These are phyloP conservation scores for Pomacea maculata DNA, from an alignment of 1,140 invertebrate genomes.

Conservation along the genomic window DNA sequence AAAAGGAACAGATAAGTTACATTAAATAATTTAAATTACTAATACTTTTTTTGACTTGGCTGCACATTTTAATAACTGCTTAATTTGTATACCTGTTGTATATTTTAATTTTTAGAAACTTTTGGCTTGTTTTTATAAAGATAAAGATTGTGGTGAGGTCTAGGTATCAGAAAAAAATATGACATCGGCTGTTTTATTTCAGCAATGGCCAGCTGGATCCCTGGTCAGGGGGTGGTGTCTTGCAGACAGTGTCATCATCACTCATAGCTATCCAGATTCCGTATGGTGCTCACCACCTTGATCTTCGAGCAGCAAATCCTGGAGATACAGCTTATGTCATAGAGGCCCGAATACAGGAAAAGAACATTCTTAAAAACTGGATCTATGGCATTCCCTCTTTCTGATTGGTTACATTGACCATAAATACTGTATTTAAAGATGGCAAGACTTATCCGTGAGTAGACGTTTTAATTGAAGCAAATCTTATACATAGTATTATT, in stretches of 20 bases:
- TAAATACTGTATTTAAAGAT: too few species aligned
- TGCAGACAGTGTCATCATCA: slow-evolving; percentile 74
- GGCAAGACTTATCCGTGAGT: too few species aligned
- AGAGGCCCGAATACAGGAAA: slow-evolving; percentile 75
- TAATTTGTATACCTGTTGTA: not conserved
- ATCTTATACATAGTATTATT: too few species aligned
- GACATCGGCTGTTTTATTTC: slow-evolving; percentile 22
- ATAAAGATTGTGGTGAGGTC: not conserved
- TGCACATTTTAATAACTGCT: too few species aligned
- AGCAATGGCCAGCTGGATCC: slow-evolving; percentile 93
- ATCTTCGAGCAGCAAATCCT: slow-evolving; percentile 78
- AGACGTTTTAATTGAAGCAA: too few species aligned
- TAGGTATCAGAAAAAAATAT: not conserved
- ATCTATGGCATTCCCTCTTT: slow-evolving; percentile 9
- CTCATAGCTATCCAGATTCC: slow-evolving; percentile 80
- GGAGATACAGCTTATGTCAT: slow-evolving; percentile 78
- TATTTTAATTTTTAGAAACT: not conserved
- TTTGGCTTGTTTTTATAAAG: not conserved
- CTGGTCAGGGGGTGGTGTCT: slow-evolving; percentile 91
- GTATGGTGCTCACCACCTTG: slow-evolving; percentile 92
- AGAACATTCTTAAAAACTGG: slow-evolving; percentile 76
- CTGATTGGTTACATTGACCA: too few species aligned
- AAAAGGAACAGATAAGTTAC: too few species aligned
- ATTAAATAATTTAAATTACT: too few species aligned
- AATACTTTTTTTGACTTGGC: too few species aligned